These are phyloP conservation scores for Epinephelus moara DNA, from an alignment of 2,113 vertebrate genomes.

Conservation along the genomic window DNA sequence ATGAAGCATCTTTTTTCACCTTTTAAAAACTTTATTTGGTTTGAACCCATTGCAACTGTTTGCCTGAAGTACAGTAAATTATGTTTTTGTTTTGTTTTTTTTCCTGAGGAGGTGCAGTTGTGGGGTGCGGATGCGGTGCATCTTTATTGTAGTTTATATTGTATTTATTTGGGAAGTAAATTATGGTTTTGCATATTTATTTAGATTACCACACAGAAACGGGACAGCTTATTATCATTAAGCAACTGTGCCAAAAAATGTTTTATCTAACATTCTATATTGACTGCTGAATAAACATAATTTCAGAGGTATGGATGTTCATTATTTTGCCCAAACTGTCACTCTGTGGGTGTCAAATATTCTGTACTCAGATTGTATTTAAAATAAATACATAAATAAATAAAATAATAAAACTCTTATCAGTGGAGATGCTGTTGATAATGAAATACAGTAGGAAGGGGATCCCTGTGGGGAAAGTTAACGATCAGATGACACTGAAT, in stretches of 20 bases:
- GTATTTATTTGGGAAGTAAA: constrained; percentile 87
- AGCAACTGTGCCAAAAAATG: constrained; percentile 86
- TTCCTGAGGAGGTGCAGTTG: constrained; percentile 68
- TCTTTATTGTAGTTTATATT: constrained; percentile 83
- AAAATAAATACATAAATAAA: constrained; percentile 39
- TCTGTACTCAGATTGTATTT: constrained; percentile 55
- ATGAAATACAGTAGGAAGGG: neutral
- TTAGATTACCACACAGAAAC: constrained; percentile 80
- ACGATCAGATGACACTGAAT: constrained; percentile 39
- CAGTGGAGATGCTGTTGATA: constrained; percentile 10
- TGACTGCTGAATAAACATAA: constrained; percentile 86
- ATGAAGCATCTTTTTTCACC: constrained; percentile 67
- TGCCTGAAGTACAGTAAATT: constrained; percentile 73
- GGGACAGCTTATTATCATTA: constrained; percentile 83
- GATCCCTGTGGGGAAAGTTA: neutral
- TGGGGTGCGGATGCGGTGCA: constrained; percentile 82
- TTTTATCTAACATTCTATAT: constrained; percentile 82
- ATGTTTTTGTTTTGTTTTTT: constrained; percentile 52
- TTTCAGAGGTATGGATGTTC: constrained; percentile 70
- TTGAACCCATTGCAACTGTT: constrained; percentile 68
- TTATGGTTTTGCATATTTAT: constrained; percentile 87
- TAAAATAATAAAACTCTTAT: constrained; percentile 28
- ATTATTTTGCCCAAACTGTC: constrained; percentile 47
- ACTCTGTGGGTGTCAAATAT: constrained; percentile 24
- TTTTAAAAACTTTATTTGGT: constrained; percentile 56